Evolutionary conservation across 2,888 invertebrate genomes (phyloP).

Genomic region (Philereme vetulata): DNA sequence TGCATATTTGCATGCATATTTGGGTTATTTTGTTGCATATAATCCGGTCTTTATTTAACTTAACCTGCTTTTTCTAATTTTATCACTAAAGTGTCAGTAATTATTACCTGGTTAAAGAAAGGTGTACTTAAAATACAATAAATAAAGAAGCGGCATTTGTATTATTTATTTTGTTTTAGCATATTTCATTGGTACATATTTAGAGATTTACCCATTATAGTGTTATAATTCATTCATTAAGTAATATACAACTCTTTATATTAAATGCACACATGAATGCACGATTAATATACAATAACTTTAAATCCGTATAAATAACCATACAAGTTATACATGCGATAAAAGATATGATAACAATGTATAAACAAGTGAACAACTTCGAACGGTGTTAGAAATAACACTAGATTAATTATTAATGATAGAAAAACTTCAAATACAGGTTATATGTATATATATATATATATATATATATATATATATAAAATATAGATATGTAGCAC

Average conservation of each 20-base stretch:
- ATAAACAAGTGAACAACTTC: slow-evolving; percentile 83
- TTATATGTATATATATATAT: slow-evolving; percentile 47
- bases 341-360: slow-evolving; percentile 82
- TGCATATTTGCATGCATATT: too few species aligned
- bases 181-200: slow-evolving; percentile 82
- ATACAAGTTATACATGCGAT: slow-evolving; percentile 77
- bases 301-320: slow-evolving; percentile 71
- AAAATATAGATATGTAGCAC: slow-evolving; percentile 81
- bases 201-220: slow-evolving; percentile 75
- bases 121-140: slow-evolving; percentile 58
- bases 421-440: slow-evolving; percentile 74
- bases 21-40: too few species aligned
- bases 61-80: too few species aligned
- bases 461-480: too few species aligned
- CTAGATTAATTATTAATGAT: slow-evolving; percentile 75
- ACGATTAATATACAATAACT: slow-evolving; percentile 72
- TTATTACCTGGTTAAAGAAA: not conserved
- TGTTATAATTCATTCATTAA: slow-evolving; percentile 71
- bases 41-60: too few species aligned
- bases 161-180: slow-evolving; percentile 81
- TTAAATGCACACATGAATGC: slow-evolving; percentile 78
- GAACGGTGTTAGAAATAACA: slow-evolving; percentile 77
- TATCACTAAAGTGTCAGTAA: too few species aligned
- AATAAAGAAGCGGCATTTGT: slow-evolving; percentile 83
- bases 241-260: slow-evolving; percentile 79